Percentiles rank a stretch among this genome's conserved stretches.
Evolutionary conservation across 2,888 invertebrate species (phyloP).

Genomic region (Cheilosia vernalis): DNA sequence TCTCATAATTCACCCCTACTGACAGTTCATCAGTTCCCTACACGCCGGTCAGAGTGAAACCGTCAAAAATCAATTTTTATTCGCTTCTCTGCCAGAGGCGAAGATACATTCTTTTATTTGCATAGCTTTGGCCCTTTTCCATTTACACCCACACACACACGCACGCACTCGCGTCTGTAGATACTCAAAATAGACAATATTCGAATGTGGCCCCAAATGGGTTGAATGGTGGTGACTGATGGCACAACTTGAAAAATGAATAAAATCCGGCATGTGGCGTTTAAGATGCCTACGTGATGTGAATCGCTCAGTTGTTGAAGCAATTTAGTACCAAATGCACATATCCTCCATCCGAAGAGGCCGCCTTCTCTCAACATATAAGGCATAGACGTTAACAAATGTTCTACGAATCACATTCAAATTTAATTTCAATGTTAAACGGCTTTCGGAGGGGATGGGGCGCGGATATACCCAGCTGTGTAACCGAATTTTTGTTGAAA

Average conservation of each 20-base stretch:
- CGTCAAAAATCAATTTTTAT: slow-evolving; percentile 72
- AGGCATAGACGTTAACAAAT: slow-evolving; percentile 70
- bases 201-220: slow-evolving; percentile 26
- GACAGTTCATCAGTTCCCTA: slow-evolving; percentile 68
- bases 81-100: slow-evolving; percentile 24
- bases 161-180: not conserved
- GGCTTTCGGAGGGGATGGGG: slow-evolving; percentile 19
- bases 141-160: slow-evolving; percentile 1
- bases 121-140: slow-evolving; percentile 50
- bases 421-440: slow-evolving; percentile 73
- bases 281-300: slow-evolving; percentile 82
- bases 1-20: slow-evolving; percentile 68
- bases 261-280: slow-evolving; percentile 83
- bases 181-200: slow-evolving; percentile 16
- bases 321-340: slow-evolving; percentile 53
- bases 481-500: slow-evolving; percentile 1
- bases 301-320: slow-evolving; percentile 79
- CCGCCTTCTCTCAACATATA: slow-evolving; percentile 22
- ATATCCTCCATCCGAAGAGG: not conserved
- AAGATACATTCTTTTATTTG: slow-evolving; percentile 66
- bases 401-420: slow-evolving; percentile 73
- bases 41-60: slow-evolving; percentile 54
- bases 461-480: slow-evolving; percentile 28
- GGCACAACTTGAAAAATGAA: slow-evolving; percentile 78
- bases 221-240: slow-evolving; percentile 62